Percentiles rank a stretch among this genome's conserved stretches.
phyloP scores from a whole-genome alignment of 2,888 invertebrate genomes.

The Serrognathus titanus region DNA sequence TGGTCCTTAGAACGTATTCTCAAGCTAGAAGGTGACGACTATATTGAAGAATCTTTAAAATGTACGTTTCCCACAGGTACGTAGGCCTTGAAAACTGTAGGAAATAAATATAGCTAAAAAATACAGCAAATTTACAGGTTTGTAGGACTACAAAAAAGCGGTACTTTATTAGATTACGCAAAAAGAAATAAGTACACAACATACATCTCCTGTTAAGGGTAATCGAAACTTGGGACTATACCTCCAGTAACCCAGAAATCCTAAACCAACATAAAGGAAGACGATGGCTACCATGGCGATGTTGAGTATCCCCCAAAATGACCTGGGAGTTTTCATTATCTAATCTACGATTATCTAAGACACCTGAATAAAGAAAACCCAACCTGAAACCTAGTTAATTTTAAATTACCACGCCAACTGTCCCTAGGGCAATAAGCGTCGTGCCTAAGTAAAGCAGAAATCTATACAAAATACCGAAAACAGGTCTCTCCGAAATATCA shows the following conservation, averaged over 20 bases:
- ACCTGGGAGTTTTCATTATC: slow-evolving; percentile 83
- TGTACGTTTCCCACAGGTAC: slow-evolving; percentile 68
- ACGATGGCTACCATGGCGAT: slow-evolving; percentile 77
- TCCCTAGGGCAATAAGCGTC: slow-evolving; percentile 93
- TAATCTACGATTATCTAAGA: slow-evolving; percentile 84
- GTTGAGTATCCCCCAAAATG: slow-evolving; percentile 75
- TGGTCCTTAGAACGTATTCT: slow-evolving; percentile 45
- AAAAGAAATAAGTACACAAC: slow-evolving; percentile 25
- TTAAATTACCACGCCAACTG: slow-evolving; percentile 79
- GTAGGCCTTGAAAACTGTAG: slow-evolving; percentile 83
- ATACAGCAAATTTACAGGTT: slow-evolving; percentile 60
- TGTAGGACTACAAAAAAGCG: slow-evolving; percentile 57
- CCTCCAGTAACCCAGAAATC: slow-evolving; percentile 81
- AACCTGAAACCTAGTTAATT: not conserved
- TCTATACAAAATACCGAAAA: slow-evolving; percentile 62
- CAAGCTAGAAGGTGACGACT: slow-evolving; percentile 32
- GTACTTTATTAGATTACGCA: not conserved
- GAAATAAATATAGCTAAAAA: slow-evolving; percentile 74
- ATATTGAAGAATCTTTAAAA: slow-evolving; percentile 41
- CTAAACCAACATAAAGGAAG: slow-evolving; percentile 71
- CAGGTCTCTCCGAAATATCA: slow-evolving; percentile 58
- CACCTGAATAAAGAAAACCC: not conserved
- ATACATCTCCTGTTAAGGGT: slow-evolving; percentile 70
- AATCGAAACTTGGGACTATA: slow-evolving; percentile 76
- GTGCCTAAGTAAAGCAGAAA: slow-evolving; percentile 95